phyloP scores from a whole-genome alignment of 2,113 vertebrate genomes.

The Cyprinus carpio region DNA sequence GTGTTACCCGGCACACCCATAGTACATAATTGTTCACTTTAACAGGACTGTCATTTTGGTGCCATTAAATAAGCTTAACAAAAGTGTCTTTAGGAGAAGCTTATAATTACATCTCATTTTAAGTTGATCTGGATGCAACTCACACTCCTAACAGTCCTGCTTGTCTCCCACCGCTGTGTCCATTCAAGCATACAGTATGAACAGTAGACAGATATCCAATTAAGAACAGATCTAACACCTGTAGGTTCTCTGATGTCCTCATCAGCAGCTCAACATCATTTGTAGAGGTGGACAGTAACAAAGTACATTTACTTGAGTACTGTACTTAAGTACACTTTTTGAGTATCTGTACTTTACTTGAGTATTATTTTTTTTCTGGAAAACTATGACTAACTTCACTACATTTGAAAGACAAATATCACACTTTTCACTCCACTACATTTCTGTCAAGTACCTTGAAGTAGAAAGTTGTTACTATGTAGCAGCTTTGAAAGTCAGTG shows the following conservation, averaged over 20 bases:
- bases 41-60: constrained; percentile 35
- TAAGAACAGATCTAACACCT: constrained; percentile 57
- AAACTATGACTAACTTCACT: too few species aligned
- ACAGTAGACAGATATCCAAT: constrained; percentile 44
- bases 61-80: constrained; percentile 42
- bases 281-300: neutral
- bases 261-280: constrained; percentile 66
- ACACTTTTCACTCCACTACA: too few species aligned
- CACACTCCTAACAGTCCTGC: constrained; percentile 4
- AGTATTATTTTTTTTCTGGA: too few species aligned
- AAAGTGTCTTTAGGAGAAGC: constrained; percentile 21
- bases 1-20: constrained; percentile 25
- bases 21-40: constrained; percentile 26
- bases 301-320: too few species aligned
- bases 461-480: too few species aligned
- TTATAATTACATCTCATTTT: constrained; percentile 38
- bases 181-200: constrained; percentile 34
- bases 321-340: too few species aligned
- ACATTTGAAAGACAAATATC: too few species aligned
- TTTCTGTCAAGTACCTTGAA: too few species aligned
- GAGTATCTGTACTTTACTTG: too few species aligned
- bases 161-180: constrained; percentile 15
- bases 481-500: too few species aligned
- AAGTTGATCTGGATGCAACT: constrained; percentile 7
- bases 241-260: constrained; percentile 65